phyloP scores from a whole-genome alignment of 2,888 invertebrate genomes.

The Epinotia demarniana region DNA sequence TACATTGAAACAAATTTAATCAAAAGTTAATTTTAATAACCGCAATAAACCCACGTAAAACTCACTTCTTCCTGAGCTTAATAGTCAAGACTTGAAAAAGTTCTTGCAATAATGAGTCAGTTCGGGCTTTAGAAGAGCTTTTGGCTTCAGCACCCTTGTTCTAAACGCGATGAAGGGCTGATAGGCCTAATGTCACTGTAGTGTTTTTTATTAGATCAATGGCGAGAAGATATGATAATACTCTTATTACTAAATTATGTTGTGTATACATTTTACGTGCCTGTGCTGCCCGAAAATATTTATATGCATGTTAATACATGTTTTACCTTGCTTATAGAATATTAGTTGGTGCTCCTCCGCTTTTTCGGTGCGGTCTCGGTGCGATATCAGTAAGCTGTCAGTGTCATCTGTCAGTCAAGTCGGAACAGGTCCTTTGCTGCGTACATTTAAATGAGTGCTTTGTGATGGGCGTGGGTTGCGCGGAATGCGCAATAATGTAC shows the following conservation, averaged over 20 bases:
- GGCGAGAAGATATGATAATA: not conserved
- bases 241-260: not conserved
- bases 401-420: too few species aligned
- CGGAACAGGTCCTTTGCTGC: too few species aligned
- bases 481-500: too few species aligned
- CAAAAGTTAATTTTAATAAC: not conserved
- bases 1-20: slow-evolving; percentile 4
- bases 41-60: not conserved
- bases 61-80: not conserved
- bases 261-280: too few species aligned
- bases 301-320: too few species aligned
- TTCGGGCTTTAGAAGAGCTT: slow-evolving; percentile 15
- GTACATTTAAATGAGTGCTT: too few species aligned
- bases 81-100: slow-evolving; percentile 10
- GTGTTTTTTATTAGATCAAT: not conserved
- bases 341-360: too few species aligned
- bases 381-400: too few species aligned
- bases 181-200: not conserved
- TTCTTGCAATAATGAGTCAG: not conserved
- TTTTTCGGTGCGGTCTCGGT: too few species aligned
- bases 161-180: slow-evolving; percentile 14
- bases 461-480: too few species aligned
- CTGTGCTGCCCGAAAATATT: too few species aligned
- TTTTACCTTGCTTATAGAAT: too few species aligned
- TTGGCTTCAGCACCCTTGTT: slow-evolving; percentile 11